These are phyloP conservation scores for Agapornis canus DNA, from an alignment of 2,797 vertebrate genomes.

Conservation along the genomic window DNA sequence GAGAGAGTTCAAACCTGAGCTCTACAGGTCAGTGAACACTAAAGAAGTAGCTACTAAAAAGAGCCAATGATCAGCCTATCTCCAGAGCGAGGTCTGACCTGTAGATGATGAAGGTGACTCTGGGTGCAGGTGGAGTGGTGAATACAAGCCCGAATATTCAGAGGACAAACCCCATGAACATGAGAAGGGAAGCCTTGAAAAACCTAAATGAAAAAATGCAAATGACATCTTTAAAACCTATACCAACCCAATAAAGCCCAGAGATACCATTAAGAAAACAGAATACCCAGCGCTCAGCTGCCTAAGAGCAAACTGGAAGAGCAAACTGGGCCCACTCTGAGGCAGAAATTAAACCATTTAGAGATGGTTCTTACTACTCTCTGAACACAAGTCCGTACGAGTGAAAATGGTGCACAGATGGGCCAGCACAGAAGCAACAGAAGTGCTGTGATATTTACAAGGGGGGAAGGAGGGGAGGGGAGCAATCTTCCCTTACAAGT, in stretches of 20 bases:
- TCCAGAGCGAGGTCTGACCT: not conserved
- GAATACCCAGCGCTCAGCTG: not conserved
- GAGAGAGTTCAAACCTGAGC: not conserved
- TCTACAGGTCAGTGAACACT: accelerated
- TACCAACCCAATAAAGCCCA: not conserved
- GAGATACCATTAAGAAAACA: not conserved
- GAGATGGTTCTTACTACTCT: slow-evolving; percentile 16
- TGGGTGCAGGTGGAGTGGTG: not conserved
- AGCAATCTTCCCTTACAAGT: slow-evolving; percentile 38
- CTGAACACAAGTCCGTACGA: slow-evolving; percentile 50
- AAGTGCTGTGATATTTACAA: slow-evolving; percentile 62
- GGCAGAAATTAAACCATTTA: not conserved
- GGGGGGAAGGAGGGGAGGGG: not conserved
- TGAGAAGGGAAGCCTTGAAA: not conserved
- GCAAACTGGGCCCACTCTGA: not conserved
- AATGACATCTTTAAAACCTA: not conserved
- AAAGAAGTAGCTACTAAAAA: not conserved
- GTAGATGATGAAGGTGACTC: not conserved
- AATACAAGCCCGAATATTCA: not conserved
- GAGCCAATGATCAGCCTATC: not conserved
- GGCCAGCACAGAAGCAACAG: slow-evolving; percentile 56
- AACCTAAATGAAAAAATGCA: not conserved
- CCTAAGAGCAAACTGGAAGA: not conserved
- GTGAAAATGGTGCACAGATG: slow-evolving; percentile 64
- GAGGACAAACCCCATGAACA: not conserved